These are phyloP conservation scores for Tanypteryx hageni DNA, from an alignment of 2,888 invertebrate species.

Conservation along the genomic window DNA sequence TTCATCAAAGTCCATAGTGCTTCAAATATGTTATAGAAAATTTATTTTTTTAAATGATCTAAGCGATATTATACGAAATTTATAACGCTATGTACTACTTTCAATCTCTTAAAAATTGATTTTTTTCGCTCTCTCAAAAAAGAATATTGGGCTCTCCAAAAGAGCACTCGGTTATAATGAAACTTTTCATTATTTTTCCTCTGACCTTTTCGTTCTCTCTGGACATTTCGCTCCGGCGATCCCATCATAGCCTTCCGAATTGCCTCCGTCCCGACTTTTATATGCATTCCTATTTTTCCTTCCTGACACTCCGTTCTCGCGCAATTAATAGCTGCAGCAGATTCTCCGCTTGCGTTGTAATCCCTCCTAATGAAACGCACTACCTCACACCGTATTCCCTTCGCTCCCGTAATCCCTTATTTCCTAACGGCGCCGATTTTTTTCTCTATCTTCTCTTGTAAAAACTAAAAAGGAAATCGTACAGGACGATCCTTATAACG, in stretches of 20 bases:
- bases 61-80: too few relatives aligned
- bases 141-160: neutral
- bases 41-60: too few relatives aligned
- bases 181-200: neutral
- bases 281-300: neutral
- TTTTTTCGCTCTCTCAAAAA: neutral
- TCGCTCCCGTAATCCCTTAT: neutral
- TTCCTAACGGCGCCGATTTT: too few relatives aligned
- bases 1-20: too few relatives aligned
- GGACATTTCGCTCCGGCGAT: neutral
- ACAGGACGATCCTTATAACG: too few relatives aligned
- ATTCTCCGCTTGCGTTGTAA: neutral
- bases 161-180: neutral
- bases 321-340: constrained; percentile 12
- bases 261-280: neutral
- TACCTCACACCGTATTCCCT: constrained; percentile 1
- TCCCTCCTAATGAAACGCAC: constrained; percentile 45
- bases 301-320: neutral
- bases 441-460: too few relatives aligned
- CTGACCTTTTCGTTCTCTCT: neutral
- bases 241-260: neutral
- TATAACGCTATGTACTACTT: too few relatives aligned
- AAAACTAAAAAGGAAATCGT: too few relatives aligned
- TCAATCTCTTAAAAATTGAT: neutral
- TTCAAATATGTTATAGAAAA: too few relatives aligned